Percentiles rank a stretch among this genome's conserved stretches.
These are phyloP conservation scores for Palythoa caribaeorum DNA, from an alignment of 92 coral and sea anemone species.

Conservation along the genomic window DNA sequence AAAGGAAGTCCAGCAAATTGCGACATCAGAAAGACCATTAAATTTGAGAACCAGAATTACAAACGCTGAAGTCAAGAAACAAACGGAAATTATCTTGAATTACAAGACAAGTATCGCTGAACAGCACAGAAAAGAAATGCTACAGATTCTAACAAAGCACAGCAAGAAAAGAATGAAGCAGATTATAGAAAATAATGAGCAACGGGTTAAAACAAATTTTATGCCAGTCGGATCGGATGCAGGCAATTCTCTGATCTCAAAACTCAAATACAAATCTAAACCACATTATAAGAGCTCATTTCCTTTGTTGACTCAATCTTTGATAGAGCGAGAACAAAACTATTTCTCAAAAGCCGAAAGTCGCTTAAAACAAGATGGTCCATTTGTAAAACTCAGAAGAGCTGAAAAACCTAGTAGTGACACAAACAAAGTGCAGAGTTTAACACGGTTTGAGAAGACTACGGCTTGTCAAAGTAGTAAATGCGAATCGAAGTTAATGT, in stretches of 20 bases:
- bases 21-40: not conserved
- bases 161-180: slow-evolving; percentile 74
- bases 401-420: not conserved
- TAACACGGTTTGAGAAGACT: not conserved
- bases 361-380: not conserved
- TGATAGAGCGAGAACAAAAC: slow-evolving; percentile 5
- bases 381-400: not conserved
- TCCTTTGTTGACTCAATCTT: slow-evolving; percentile 26
- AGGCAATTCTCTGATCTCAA: slow-evolving; percentile 11
- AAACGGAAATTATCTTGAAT: slow-evolving; percentile 30
- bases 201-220: slow-evolving; percentile 41
- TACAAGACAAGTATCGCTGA: slow-evolving; percentile 42
- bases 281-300: slow-evolving; percentile 15
- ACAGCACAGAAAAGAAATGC: slow-evolving; percentile 48
- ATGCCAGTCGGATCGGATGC: not conserved
- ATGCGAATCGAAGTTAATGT: not conserved
- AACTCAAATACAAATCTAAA: slow-evolving; percentile 34
- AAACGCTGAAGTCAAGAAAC: slow-evolving; percentile 36
- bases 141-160: slow-evolving; percentile 65
- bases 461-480: not conserved
- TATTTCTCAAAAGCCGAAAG: slow-evolving; percentile 1
- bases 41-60: slow-evolving; percentile 7
- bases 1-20: not conserved
- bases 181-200: slow-evolving; percentile 68
- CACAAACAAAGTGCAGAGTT: not conserved